Conservation (phyloP, 2,888 invertebrate genomes). For the Villa cingulata region DNA sequence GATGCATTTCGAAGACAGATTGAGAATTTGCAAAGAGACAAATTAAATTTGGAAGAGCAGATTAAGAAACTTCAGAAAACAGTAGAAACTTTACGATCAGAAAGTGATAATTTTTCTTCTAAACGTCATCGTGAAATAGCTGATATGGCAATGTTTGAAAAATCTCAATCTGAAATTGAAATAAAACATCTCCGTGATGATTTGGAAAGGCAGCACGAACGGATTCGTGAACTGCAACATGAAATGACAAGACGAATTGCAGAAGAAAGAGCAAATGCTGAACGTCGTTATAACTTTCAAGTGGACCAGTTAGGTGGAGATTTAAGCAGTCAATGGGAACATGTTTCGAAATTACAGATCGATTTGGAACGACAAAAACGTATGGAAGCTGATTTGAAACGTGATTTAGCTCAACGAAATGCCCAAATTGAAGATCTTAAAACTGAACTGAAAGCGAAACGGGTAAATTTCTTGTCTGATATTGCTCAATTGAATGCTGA, state of each 20-base stretch:
- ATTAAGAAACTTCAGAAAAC: constrained; percentile 52
- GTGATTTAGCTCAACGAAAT: constrained; percentile 64
- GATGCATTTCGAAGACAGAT: constrained; percentile 54
- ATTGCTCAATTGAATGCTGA: constrained; percentile 61
- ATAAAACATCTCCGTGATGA: constrained; percentile 63
- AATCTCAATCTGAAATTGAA: constrained; percentile 61
- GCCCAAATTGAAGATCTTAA: constrained; percentile 64
- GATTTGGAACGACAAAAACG: constrained; percentile 68
- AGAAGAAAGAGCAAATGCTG: constrained; percentile 58
- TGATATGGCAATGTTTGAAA: constrained; percentile 64
- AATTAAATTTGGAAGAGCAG: constrained; percentile 51
- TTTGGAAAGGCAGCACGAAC: constrained; percentile 59
- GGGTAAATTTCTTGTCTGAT: constrained; percentile 55
- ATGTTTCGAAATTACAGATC: constrained; percentile 59
- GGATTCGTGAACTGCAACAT: constrained; percentile 58
- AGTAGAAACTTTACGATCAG: constrained; percentile 49
- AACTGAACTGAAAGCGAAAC: constrained; percentile 65
- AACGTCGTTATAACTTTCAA: constrained; percentile 57
- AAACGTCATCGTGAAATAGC: constrained; percentile 59
- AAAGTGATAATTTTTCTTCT: constrained; percentile 45
- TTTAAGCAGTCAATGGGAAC: constrained; percentile 66
- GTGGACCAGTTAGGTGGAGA: constrained; percentile 70
- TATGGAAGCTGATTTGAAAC: constrained; percentile 57
- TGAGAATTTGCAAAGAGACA: constrained; percentile 58
- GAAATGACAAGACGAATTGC: constrained; percentile 59